Conservation (phyloP, 2,113 vertebrate genomes). For the Cebus imitator region DNA sequence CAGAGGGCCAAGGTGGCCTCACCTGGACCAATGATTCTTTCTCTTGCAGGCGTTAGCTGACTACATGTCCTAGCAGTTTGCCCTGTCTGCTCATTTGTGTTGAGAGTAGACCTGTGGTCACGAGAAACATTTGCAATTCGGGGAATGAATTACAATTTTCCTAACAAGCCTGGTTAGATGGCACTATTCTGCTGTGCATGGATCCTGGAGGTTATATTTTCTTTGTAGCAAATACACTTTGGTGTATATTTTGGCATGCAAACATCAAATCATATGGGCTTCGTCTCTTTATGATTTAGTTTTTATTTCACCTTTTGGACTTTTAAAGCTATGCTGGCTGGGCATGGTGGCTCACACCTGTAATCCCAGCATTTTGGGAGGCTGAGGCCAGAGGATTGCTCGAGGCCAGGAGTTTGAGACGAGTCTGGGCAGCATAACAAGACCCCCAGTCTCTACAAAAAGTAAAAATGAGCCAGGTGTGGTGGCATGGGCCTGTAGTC, state of each 20-base stretch:
- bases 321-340: neutral
- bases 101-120: neutral
- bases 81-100: neutral
- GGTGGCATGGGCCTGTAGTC: too few species aligned
- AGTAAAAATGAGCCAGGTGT: too few species aligned
- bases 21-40: neutral
- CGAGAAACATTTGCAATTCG: neutral
- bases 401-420: too few species aligned
- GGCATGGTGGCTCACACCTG: too few species aligned
- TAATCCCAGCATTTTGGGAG: too few species aligned
- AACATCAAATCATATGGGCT: neutral
- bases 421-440: too few species aligned
- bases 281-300: neutral
- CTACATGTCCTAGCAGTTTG: neutral
- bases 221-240: neutral
- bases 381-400: too few species aligned
- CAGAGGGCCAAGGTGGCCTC: neutral
- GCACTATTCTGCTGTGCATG: rapidly evolving
- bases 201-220: neutral
- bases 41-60: neutral
- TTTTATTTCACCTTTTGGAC: neutral
- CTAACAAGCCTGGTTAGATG: rapidly evolving
- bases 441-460: too few species aligned
- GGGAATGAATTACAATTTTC: neutral
- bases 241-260: neutral